phyloP scores from a whole-genome alignment of 2,113 vertebrate genomes.

The Scartelaos histophorus region DNA sequence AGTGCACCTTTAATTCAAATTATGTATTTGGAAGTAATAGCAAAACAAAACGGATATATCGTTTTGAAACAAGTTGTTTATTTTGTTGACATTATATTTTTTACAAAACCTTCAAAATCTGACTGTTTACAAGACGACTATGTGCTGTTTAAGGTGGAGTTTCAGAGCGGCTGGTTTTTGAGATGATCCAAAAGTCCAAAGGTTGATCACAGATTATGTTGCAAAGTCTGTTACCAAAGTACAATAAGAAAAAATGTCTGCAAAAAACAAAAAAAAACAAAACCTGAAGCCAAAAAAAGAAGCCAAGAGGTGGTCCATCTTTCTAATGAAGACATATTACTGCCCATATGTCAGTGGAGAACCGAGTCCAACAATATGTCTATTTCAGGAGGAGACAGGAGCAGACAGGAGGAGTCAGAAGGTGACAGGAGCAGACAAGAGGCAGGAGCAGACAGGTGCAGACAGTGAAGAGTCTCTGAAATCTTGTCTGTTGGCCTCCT shows the following conservation, averaged over 20 bases:
- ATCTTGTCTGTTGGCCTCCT: too few relatives aligned
- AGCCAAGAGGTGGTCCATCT: slow-evolving; percentile 27
- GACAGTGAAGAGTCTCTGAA: too few relatives aligned
- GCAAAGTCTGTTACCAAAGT: not conserved
- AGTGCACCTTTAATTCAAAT: too few relatives aligned
- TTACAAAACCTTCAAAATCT: too few relatives aligned
- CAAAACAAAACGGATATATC: too few relatives aligned
- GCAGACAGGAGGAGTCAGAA: slow-evolving; percentile 17
- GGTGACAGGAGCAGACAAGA: slow-evolving; percentile 1
- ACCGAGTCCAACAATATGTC: slow-evolving; percentile 2
- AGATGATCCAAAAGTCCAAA: not conserved
- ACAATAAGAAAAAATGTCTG: not conserved
- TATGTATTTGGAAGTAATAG: too few relatives aligned
- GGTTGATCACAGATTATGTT: too few relatives aligned
- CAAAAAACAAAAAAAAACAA: too few relatives aligned
- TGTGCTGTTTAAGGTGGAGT: too few relatives aligned
- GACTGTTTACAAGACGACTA: too few relatives aligned
- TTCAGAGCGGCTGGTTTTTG: not conserved
- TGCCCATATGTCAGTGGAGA: slow-evolving; percentile 42
- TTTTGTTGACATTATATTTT: too few relatives aligned
- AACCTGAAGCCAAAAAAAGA: not conserved
- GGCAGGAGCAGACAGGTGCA: slow-evolving; percentile 5
- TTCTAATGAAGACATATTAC: slow-evolving; percentile 36
- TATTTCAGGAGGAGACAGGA: not conserved
- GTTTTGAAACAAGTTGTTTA: too few relatives aligned